These are phyloP conservation scores for Pectinophora gossypiella DNA, from an alignment of 1,140 invertebrate genomes.

Conservation along the genomic window DNA sequence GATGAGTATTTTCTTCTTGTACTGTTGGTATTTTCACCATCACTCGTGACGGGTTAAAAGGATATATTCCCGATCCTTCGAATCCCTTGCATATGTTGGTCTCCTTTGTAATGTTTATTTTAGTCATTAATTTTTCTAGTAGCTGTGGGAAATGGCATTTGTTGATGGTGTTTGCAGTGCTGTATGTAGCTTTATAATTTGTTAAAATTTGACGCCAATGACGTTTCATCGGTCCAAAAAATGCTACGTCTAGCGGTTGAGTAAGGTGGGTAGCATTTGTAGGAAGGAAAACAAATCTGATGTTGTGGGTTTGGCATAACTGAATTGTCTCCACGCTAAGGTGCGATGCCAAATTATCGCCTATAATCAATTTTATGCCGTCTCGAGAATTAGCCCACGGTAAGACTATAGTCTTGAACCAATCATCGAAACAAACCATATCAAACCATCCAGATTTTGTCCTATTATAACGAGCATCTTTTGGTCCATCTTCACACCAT, in stretches of 20 bases:
- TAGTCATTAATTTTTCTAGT: no score
- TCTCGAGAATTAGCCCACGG: slow-evolving; percentile 16
- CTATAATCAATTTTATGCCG: slow-evolving; percentile 7
- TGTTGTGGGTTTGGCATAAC: slow-evolving; percentile 33
- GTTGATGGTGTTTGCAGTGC: no score
- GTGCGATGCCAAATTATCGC: not conserved
- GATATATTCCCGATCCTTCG: no score
- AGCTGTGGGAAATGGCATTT: no score
- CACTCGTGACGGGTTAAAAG: no score
- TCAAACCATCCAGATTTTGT: slow-evolving; percentile 55
- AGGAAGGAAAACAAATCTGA: slow-evolving; percentile 26
- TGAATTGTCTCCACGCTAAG: no score
- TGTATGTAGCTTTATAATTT: slow-evolving; percentile 34
- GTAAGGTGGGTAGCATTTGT: slow-evolving; percentile 42
- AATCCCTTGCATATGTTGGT: no score
- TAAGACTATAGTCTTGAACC: slow-evolving; percentile 32
- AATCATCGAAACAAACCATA: slow-evolving; percentile 41
- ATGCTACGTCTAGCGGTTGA: slow-evolving; percentile 53
- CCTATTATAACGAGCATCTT: slow-evolving; percentile 37
- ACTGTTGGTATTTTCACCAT: no score
- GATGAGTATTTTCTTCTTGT: no score
- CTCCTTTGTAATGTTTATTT: no score
- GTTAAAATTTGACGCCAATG: slow-evolving; percentile 35
- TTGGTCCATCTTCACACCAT: slow-evolving; percentile 44
- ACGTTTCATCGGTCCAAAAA: slow-evolving; percentile 42